Conservation (phyloP, 2,888 invertebrate species). For the Biston betularia region DNA sequence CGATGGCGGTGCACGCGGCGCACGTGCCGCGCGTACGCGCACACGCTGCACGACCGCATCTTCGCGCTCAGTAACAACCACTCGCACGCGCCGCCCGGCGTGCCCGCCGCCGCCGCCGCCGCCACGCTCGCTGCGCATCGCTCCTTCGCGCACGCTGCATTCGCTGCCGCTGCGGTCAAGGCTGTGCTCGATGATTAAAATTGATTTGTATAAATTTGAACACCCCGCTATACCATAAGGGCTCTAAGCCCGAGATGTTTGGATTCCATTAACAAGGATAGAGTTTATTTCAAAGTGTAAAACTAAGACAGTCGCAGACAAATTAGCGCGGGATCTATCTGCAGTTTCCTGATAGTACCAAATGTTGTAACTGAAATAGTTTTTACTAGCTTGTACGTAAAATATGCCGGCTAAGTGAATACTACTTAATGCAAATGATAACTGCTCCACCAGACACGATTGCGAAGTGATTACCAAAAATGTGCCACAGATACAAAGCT, state of each 20-base stretch:
- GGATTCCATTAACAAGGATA: not conserved
- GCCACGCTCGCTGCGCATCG: conserved; percentile 54
- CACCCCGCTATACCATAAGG: not conserved
- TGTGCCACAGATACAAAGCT: too few relatives aligned
- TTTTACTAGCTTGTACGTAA: not conserved
- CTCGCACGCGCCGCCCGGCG: conserved; percentile 74
- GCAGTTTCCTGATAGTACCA: not conserved
- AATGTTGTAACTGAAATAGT: not conserved
- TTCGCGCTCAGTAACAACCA: conserved; percentile 82
- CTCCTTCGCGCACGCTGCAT: conserved; percentile 50
- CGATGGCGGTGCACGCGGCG: conserved; percentile 84
- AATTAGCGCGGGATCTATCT: not conserved
- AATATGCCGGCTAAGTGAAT: too few relatives aligned
- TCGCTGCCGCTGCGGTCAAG: conserved; percentile 61
- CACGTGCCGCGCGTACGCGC: conserved; percentile 82
- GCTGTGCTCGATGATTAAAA: conserved; percentile 67
- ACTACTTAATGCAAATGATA: not conserved
- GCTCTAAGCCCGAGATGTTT: not conserved
- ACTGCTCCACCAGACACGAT: not conserved
- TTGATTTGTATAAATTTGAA: not conserved
- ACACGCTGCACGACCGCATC: conserved; percentile 81
- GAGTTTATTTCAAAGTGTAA: not conserved
- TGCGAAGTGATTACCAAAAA: not conserved
- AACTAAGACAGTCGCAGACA: too few relatives aligned
- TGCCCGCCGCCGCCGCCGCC: conserved; percentile 46